Base-by-base conservation (phyloP, 2,113 vertebrate genomes). In the Setophaga coronata region DNA sequence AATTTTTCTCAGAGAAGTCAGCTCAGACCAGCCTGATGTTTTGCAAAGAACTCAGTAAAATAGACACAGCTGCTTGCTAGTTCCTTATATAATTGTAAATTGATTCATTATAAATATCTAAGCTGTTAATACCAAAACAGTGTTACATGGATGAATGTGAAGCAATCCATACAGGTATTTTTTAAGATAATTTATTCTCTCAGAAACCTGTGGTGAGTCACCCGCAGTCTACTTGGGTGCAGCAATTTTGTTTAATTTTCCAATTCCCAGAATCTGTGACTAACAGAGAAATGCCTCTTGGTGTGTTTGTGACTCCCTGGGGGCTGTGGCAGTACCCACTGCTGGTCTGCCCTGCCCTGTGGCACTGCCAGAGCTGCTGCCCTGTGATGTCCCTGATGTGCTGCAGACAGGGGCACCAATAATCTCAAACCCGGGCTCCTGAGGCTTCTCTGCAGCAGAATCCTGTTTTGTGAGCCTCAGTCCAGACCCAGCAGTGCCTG, bases 21-120 rank as follows among this genome's bases (percentile, higher is more conserved):
- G 60, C n/a, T 56, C 58, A 78, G 86, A 45, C 28, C 9, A 77
- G 56, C 42, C 85, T 94, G 92, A 94, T 72, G 74, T 64, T 66
- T 93, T 89, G 66, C 85, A 95, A 84, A 89, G 36, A 53, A 81
- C 53, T 91, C 67, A 47, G 20, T 82, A 40, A 56, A 91, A 95
- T 13, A 57, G n/a, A 66, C 34, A 20, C 50, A 67, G 51, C 51
- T 91, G 70, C 82, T 97, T 88, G 54, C 60, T 95, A 13, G 45
- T 81, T 97, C 82, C 73, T 94, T 76, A 66, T 73, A 57, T 92
- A 93, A 89, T 14, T 4, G 25, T 42, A 88, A 89, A 93, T 95
- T 93, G 91, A 97, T 96, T 94, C 26, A 87, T 96, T 96, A 72
- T 83, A 70, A 92, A 40, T 92, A 83, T 90, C 93, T 62, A 78